These are phyloP conservation scores for Hyperopisus bebe DNA, from an alignment of 2,113 vertebrate species.

Conservation along the genomic window DNA sequence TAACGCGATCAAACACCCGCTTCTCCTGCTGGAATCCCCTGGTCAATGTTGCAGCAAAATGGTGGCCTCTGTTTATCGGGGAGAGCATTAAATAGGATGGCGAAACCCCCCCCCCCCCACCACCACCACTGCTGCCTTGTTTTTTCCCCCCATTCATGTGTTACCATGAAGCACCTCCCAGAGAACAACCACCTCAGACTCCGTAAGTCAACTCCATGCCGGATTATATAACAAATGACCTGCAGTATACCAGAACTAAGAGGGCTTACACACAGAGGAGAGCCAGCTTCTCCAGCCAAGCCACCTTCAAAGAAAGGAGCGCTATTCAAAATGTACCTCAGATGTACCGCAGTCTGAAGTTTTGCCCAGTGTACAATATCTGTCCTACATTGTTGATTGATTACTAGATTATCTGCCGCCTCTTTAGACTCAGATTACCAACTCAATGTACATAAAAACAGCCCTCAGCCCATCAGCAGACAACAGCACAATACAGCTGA, in stretches of 20 bases:
- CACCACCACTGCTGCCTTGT: not conserved
- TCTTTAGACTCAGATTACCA: not conserved
- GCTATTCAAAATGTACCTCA: constrained; percentile 9
- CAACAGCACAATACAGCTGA: not conserved
- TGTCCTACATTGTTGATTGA: not conserved
- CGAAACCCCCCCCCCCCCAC: not conserved
- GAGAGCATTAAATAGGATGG: not conserved
- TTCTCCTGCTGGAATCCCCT: not conserved
- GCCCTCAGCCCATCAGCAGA: not conserved
- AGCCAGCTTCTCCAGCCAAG: constrained; percentile 35
- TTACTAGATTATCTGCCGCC: not conserved
- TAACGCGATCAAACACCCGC: not conserved
- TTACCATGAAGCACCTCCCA: not conserved
- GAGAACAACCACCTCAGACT: not conserved
- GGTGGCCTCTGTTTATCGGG: not conserved
- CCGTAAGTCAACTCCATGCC: not conserved
- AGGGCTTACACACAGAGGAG: not conserved
- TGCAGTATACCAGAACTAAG: not conserved
- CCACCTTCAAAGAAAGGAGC: not conserved
- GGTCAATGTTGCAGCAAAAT: not conserved
- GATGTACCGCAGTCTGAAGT: not conserved
- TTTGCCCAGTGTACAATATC: not conserved
- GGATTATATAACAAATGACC: constrained; percentile 12
- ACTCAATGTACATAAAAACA: not conserved
- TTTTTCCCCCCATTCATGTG: not conserved